Base-by-base conservation (phyloP, 1,140 invertebrate genomes). In the Drosophila yakuba region DNA sequence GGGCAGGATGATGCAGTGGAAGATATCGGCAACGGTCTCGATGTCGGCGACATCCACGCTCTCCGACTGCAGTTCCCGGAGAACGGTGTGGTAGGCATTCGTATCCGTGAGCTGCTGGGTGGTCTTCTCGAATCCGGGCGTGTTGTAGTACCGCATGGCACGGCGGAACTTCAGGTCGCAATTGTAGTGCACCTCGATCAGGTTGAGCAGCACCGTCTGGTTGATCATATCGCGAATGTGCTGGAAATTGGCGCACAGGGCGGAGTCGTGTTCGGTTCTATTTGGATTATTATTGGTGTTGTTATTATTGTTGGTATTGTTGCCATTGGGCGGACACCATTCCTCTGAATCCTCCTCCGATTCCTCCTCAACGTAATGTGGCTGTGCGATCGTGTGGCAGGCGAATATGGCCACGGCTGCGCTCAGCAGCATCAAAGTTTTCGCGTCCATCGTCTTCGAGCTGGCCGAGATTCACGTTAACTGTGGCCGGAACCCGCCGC, bases 181-280 rank as follows among this genome's bases (percentile, higher is more conserved):
- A 11, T 79, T 67, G n/a, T 80, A 90, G 15, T 90, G 81, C n/a
- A 48, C 25, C 20, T 79, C 63, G 20, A 90, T 77, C 11, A 86
- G 55, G 0, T 72, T 52, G 17, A 23, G 45, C 0, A 90, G 66
- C 0, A 32, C 14, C 10, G 67, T 35, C 44, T 38, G 28, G 5
- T 86, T 64, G 23, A 90, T 90, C 10, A 72, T 12, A n/a, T 38
- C 59, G n/a, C 86, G 75, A 17, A 90, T 20, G 4, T 44, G 45
- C 25, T 86, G 81, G 43, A 90, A 90, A 6, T 51, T 45, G 2
- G 25, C 64, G 64, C n/a, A 90, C 39, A 44, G 36, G 25, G n/a
- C 4, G 8, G 47, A 35, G 23, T 54, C 52, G 15, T 23, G 17
- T 2, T 28, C 47, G 23, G 3, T 28, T 28, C 3, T 28, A 5